Conservation (phyloP, 1,140 invertebrate genomes). For the Drosophila sulfurigaster region DNA sequence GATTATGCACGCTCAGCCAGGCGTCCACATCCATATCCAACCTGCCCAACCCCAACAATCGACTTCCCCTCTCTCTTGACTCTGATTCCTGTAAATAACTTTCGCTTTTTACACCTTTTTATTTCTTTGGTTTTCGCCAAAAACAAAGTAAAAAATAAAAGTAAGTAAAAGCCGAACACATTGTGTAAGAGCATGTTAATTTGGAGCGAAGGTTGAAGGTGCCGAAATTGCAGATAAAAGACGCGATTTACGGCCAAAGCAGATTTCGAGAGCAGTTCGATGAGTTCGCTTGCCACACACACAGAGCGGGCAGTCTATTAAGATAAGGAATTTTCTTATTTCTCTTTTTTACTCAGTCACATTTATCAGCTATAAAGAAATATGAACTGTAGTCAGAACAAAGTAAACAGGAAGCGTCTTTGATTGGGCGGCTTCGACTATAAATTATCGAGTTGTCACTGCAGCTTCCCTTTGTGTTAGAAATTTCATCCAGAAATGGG, state of each 20-base stretch:
- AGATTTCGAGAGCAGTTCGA: conserved; percentile 2
- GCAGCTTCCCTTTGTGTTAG: neutral
- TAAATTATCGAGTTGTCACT: neutral
- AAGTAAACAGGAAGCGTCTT: neutral
- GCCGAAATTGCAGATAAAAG: conserved; percentile 65
- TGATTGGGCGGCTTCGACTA: neutral
- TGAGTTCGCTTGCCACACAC: conserved; percentile 1
- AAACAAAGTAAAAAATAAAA: conserved; percentile 15
- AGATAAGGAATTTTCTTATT: neutral
- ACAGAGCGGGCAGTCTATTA: conserved; percentile 11
- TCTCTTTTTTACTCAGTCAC: neutral
- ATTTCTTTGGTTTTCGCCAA: conserved; percentile 14
- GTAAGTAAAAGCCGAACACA: conserved; percentile 26
- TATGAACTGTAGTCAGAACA: neutral
- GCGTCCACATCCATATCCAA: conserved; percentile 8
- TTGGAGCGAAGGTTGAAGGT: conserved; percentile 65
- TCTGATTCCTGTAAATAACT: conserved; percentile 54
- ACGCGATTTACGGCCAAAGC: conserved; percentile 27
- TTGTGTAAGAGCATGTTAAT: conserved; percentile 79
- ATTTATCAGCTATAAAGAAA: neutral
- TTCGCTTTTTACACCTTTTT: conserved; percentile 78
- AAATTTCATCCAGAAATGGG: too few relatives aligned
- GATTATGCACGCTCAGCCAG: conserved; percentile 75
- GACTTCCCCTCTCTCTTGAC: conserved; percentile 53
- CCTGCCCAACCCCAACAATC: neutral